Evolutionary conservation across 2,797 vertebrate species (phyloP).

Genomic region (Cottoperca gobio): DNA sequence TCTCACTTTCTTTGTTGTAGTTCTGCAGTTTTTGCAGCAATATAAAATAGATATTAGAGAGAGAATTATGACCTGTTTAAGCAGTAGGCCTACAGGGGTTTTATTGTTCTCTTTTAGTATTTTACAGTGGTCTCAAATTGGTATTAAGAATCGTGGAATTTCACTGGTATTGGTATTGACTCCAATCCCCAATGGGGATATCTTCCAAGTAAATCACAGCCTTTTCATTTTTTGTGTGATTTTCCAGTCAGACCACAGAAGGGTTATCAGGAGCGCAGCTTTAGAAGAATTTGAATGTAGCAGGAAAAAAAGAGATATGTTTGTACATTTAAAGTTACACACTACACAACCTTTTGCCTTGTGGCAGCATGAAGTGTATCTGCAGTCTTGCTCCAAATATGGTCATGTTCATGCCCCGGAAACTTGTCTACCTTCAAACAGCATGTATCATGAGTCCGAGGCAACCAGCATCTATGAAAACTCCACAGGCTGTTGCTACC

Average conservation of each 20-base stretch:
- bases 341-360: not conserved
- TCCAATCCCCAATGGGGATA: too few relatives aligned
- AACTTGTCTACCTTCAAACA: constrained; percentile 39
- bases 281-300: not conserved
- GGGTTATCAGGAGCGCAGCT: not conserved
- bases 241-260: not conserved
- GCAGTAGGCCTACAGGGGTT: too few relatives aligned
- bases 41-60: too few relatives aligned
- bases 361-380: constrained; percentile 20
- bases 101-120: too few relatives aligned
- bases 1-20: not conserved
- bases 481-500: constrained; percentile 16
- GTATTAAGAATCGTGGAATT: too few relatives aligned
- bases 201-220: constrained; percentile 13
- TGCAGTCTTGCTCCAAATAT: constrained; percentile 19
- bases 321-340: constrained; percentile 7
- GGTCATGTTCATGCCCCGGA: constrained; percentile 34
- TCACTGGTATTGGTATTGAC: too few relatives aligned
- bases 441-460: constrained; percentile 24
- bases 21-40: too few relatives aligned
- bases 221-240: constrained; percentile 15
- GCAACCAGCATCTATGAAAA: constrained; percentile 25
- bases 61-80: too few relatives aligned
- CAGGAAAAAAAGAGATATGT: not conserved
- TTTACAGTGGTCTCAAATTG: too few relatives aligned